Evolutionary conservation across 1,140 invertebrate genomes (phyloP), one percentile per base, ranked within the genome.

Genomic region (Gonatopus flavifemur): DNA sequence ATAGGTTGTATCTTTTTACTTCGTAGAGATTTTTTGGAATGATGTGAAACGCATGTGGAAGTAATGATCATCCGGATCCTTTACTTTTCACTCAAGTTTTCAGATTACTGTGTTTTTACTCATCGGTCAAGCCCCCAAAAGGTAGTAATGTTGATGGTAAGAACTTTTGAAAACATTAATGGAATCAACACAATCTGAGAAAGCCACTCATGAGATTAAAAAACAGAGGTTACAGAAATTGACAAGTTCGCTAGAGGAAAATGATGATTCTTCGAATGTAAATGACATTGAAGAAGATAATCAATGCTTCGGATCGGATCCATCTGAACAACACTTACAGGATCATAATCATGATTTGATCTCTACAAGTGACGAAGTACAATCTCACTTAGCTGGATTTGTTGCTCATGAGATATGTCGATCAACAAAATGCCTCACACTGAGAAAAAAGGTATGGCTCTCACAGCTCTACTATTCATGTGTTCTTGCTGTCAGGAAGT

Each of bases 11-110:
- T n/a, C n/a, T n/a, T n/a, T n/a, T n/a, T n/a, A n/a, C n/a, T 28
- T 50, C 37, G 35, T 28, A 54, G 45, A 36, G 40, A 42, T 49
- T 28, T 16, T 54, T 54, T 22, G 39, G 45, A n/a, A 54, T 54
- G n/a, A 32, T 39, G 44, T 13, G 52, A n/a, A 16, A 22, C 16
- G 35, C 33, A 4, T 54, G 45, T 24, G 45, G 52, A 3, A 15
- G 38, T 3, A 49, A 54, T 21, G 45, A 54, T 10, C 52, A 49
- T 32, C 45, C 52, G 12, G 45, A 54, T 22, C 44, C 45, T 2
- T 12, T 25, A 6, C 9, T 39, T 12, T 54, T 54, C 16, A 10
- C 10, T 4, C 44, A 42, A 38, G 40, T 54, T 8, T 44, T 49
- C 16, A 30, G 45, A 10, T 25, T 48, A 15, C 21, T 52, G 6